A percentile compares a stretch with the other conserved stretches of the same genome.
Conservation (phyloP, 2,113 vertebrate species). For the Planiliza haematocheilus region DNA sequence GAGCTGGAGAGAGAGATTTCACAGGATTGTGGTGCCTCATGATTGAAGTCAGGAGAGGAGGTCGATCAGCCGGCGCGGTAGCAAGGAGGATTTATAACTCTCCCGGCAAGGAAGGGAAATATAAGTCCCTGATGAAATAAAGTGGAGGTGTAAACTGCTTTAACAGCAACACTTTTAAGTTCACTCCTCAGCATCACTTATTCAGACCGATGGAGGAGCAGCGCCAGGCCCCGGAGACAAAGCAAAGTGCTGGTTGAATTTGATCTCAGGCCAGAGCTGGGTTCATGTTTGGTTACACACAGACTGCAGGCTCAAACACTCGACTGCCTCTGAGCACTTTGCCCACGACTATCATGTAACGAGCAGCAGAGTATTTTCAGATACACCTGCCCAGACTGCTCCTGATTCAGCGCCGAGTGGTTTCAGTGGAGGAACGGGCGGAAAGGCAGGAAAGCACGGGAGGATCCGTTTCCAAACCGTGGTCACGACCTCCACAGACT, state of each 20-base stretch:
- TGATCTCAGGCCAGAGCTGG: conserved; percentile 15
- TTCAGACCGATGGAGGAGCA: conserved; percentile 39
- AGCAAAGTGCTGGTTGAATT: conserved; percentile 19
- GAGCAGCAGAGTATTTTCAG: conserved; percentile 33
- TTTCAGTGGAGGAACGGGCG: conserved; percentile 1
- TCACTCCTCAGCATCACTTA: conserved; percentile 17
- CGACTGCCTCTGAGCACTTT: conserved; percentile 17
- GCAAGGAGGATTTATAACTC: too few relatives aligned
- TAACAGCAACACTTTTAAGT: neutral
- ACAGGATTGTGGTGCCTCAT: conserved; percentile 6
- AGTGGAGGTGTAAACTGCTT: conserved; percentile 1
- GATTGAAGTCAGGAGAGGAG: conserved; percentile 3
- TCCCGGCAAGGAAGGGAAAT: too few relatives aligned
- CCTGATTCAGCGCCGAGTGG: neutral
- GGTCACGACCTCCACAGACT: neutral
- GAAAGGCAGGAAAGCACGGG: neutral
- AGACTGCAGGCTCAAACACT: neutral
- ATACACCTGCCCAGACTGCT: conserved; percentile 41
- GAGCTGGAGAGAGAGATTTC: conserved; percentile 38
- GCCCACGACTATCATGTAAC: conserved; percentile 47
- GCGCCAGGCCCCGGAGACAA: conserved; percentile 9
- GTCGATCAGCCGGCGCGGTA: neutral
- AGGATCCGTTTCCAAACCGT: neutral
- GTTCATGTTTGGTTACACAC: conserved; percentile 36
- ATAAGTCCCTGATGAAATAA: conserved; percentile 11